Conservation (phyloP, 2,888 invertebrate species). For the Pediacus dermestoides region DNA sequence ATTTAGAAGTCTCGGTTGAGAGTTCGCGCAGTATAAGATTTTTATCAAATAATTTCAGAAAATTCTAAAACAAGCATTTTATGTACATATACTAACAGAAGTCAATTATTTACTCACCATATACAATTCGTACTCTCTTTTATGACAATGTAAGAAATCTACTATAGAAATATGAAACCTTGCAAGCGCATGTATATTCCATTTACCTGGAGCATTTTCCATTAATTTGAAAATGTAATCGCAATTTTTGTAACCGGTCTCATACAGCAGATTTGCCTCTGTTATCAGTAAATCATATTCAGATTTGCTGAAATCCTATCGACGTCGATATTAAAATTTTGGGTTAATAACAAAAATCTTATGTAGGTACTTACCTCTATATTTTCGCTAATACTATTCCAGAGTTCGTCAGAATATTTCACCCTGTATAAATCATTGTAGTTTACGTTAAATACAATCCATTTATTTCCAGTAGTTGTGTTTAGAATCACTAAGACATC, state of each 20-base stretch:
- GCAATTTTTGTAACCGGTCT: background rate
- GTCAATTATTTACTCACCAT: too few relatives aligned
- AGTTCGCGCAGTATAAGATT: too few relatives aligned
- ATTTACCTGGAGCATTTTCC: background rate
- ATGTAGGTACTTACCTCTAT: background rate
- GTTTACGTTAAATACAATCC: background rate
- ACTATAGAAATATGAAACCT: too few relatives aligned
- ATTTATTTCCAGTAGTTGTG: background rate
- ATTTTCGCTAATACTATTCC: background rate
- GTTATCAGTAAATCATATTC: background rate
- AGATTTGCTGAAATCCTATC: background rate
- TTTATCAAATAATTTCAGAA: too few relatives aligned
- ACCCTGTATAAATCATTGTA: background rate
- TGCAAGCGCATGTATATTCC: too few relatives aligned
- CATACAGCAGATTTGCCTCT: background rate
- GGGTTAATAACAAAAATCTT: background rate
- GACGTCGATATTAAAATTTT: background rate
- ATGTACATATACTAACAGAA: too few relatives aligned
- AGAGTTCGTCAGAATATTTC: background rate
- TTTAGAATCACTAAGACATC: background rate
- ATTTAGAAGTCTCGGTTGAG: too few relatives aligned
- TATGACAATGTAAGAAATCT: too few relatives aligned
- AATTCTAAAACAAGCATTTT: too few relatives aligned
- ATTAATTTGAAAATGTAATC: conserved; percentile 1
- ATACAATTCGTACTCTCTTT: too few relatives aligned